These are phyloP conservation scores for Oligia fasciuncula DNA, from an alignment of 2,888 invertebrate species.

Conservation along the genomic window DNA sequence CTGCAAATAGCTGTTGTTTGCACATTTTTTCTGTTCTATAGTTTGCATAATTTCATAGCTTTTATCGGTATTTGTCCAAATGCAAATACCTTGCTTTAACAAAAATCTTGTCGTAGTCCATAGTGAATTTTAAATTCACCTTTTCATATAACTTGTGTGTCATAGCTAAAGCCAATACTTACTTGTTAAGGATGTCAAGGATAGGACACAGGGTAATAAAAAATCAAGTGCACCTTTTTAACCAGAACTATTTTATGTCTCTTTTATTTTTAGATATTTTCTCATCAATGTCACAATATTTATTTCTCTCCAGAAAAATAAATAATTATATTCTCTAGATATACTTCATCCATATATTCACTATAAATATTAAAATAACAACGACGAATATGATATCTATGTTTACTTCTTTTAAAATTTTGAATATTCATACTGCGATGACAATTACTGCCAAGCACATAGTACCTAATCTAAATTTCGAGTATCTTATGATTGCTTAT, in stretches of 20 bases:
- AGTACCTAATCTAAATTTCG: conserved; percentile 48
- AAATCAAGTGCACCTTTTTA: conserved; percentile 85
- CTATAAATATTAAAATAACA: conserved; percentile 81
- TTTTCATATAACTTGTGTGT: neutral
- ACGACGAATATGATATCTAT: conserved; percentile 75
- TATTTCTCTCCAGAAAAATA: conserved; percentile 82
- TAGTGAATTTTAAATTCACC: neutral
- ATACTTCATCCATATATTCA: conserved; percentile 77
- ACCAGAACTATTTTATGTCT: conserved; percentile 78
- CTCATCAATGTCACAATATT: conserved; percentile 78
- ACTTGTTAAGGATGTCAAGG: conserved; percentile 62
- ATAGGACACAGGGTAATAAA: conserved; percentile 74
- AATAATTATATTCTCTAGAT: conserved; percentile 74
- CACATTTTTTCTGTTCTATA: neutral
- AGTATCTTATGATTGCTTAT: conserved; percentile 59
- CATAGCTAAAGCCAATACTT: conserved; percentile 75
- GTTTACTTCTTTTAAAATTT: conserved; percentile 77
- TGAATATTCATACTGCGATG: conserved; percentile 53
- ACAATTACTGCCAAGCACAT: conserved; percentile 56
- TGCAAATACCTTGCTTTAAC: conserved; percentile 13
- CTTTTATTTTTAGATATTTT: conserved; percentile 74
- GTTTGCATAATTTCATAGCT: conserved; percentile 20
- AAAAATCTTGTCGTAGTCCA: neutral
- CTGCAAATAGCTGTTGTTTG: conserved; percentile 27
- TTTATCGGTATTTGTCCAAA: conserved; percentile 4